phyloP scores from a whole-genome alignment of 2,797 vertebrate genomes.

The Rhinoraja longicauda region DNA sequence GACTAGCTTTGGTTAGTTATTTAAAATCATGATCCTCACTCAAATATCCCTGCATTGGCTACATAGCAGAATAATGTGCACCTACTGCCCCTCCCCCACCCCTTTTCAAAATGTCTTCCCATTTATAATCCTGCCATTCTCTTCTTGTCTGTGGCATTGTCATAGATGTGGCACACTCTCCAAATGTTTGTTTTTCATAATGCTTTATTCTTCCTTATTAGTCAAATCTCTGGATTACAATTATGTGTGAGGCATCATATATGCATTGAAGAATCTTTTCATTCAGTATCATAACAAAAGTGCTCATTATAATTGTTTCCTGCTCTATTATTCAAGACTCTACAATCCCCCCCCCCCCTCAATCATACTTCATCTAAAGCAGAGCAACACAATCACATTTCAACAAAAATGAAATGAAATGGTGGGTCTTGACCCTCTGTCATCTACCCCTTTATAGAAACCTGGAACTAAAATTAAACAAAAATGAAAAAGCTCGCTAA shows the following conservation, averaged over 20 bases:
- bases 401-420: neutral
- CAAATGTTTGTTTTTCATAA: neutral
- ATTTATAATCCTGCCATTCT: neutral
- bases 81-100: too few relatives aligned
- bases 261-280: neutral
- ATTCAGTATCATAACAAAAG: neutral
- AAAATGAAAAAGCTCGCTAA: neutral
- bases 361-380: neutral
- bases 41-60: too few relatives aligned
- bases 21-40: too few relatives aligned
- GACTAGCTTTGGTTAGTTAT: too few relatives aligned
- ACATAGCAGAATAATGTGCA: neutral
- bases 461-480: neutral
- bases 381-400: neutral
- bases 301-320: neutral
- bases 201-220: neutral
- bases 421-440: neutral
- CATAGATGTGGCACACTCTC: neutral
- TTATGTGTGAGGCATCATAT: neutral
- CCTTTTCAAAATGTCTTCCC: too few relatives aligned
- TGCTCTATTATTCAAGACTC: neutral
- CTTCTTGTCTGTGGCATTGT: neutral
- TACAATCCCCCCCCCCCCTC: neutral
- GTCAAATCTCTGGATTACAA: neutral
- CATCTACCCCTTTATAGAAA: neutral